These are phyloP conservation scores for Dromococcyx pavoninus DNA, from an alignment of 2,797 vertebrate species.

Conservation along the genomic window DNA sequence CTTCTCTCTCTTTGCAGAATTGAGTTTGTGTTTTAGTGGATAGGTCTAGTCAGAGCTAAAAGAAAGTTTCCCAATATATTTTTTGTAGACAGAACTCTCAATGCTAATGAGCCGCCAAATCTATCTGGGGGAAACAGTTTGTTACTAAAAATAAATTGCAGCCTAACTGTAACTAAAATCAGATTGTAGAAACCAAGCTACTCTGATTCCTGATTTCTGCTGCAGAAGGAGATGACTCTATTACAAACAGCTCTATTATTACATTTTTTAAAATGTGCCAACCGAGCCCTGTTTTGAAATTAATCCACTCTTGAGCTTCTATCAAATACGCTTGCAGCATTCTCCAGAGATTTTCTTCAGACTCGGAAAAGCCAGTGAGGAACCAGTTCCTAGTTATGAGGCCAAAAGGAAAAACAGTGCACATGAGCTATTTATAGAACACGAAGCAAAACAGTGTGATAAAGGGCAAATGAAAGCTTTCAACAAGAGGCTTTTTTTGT, in stretches of 20 bases:
- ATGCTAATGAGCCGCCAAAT: constrained; percentile 75
- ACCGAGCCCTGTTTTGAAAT: constrained; percentile 14
- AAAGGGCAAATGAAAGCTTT: constrained; percentile 56
- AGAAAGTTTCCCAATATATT: constrained; percentile 29
- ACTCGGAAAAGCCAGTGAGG: constrained; percentile 40
- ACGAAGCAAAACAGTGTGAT: constrained; percentile 52
- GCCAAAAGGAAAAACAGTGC: constrained; percentile 58
- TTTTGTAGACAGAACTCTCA: constrained; percentile 64
- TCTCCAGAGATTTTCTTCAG: constrained; percentile 27
- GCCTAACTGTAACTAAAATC: constrained; percentile 73
- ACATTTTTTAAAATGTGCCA: constrained; percentile 9
- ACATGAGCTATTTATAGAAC: constrained; percentile 65
- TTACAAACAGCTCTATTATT: constrained; percentile 38
- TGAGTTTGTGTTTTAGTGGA: constrained; percentile 61
- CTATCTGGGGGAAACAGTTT: constrained; percentile 74
- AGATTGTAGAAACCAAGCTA: constrained; percentile 56
- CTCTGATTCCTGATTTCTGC: constrained; percentile 56
- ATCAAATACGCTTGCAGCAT: background rate
- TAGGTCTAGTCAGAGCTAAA: constrained; percentile 60
- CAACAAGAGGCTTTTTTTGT: background rate
- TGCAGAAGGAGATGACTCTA: constrained; percentile 49
- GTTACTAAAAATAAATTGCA: constrained; percentile 78
- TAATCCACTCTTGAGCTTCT: constrained; percentile 16
- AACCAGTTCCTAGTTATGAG: constrained; percentile 50
- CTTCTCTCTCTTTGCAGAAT: constrained; percentile 24